These are phyloP conservation scores for Stenopsyche tienmushanensis DNA, from an alignment of 1,140 invertebrate species.

Conservation along the genomic window DNA sequence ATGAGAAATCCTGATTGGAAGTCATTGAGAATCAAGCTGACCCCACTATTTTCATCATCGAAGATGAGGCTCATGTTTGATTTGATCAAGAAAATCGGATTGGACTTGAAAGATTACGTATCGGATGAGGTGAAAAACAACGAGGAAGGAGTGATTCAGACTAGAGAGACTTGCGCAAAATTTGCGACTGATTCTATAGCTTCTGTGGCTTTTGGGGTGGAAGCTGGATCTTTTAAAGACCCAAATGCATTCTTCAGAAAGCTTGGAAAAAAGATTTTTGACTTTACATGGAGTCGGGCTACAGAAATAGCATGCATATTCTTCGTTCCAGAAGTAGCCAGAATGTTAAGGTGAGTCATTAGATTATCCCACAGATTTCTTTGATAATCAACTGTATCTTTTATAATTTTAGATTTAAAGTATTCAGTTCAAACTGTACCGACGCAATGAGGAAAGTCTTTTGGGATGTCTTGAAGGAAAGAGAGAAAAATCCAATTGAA, in stretches of 20 bases:
- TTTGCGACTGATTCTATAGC: conserved; percentile 66
- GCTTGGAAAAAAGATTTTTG: conserved; percentile 42
- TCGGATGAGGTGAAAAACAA: too few species aligned
- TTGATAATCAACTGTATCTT: not conserved
- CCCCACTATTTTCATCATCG: conserved; percentile 51
- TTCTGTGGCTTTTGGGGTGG: conserved; percentile 61
- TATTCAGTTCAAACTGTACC: conserved; percentile 29
- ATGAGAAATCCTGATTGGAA: conserved; percentile 52
- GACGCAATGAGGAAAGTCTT: conserved; percentile 40
- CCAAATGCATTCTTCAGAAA: conserved; percentile 49
- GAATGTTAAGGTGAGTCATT: not conserved
- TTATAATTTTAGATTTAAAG: not conserved
- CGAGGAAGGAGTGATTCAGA: conserved; percentile 45
- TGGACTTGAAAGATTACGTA: conserved; percentile 44
- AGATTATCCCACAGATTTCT: not conserved
- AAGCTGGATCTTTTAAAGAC: conserved; percentile 58
- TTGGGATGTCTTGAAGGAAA: conserved; percentile 41
- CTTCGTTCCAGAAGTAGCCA: not conserved
- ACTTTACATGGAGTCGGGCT: not conserved
- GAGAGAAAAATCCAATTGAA: conserved; percentile 39
- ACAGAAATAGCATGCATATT: not conserved
- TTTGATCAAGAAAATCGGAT: conserved; percentile 47
- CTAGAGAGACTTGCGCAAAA: conserved; percentile 58
- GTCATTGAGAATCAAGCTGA: conserved; percentile 49
- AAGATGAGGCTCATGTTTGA: conserved; percentile 56